These are phyloP conservation scores for Pampusana beccarii DNA, from an alignment of 2,113 vertebrate genomes.

Conservation along the genomic window DNA sequence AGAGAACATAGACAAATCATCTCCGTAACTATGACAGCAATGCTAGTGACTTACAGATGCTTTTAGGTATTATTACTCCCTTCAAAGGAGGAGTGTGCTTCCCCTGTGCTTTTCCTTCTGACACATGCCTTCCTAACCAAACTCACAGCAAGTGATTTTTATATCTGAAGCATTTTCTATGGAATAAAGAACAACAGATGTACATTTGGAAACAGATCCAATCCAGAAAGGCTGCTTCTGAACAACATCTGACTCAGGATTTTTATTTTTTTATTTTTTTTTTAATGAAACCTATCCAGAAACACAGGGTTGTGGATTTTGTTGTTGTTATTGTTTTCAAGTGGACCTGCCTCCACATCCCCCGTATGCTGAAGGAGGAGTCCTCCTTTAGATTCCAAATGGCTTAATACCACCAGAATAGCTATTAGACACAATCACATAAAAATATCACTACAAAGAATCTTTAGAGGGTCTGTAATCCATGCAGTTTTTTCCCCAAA, in stretches of 20 bases:
- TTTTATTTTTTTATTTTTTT: not conserved
- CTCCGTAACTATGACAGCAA: not conserved
- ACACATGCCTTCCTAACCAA: not conserved
- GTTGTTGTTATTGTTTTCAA: not conserved
- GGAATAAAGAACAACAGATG: not conserved
- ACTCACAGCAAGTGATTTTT: not conserved
- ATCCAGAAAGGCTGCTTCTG: not conserved
- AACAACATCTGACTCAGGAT: not conserved
- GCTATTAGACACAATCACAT: not conserved
- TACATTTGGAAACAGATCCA: not conserved
- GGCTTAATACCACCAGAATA: not conserved
- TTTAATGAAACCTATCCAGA: not conserved
- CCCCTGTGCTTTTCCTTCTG: not conserved
- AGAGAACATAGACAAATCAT: not conserved
- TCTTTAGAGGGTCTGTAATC: slow-evolving; percentile 8
- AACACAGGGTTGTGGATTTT: not conserved
- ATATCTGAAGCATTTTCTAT: not conserved
- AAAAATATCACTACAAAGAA: not conserved
- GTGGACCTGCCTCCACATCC: accelerated
- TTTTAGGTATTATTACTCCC: not conserved
- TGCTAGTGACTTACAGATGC: not conserved
- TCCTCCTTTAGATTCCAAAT: not conserved
- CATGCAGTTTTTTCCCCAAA: not conserved
- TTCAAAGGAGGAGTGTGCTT: not conserved
- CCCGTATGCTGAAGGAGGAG: not conserved